Percentiles rank a stretch among this genome's conserved stretches.
Conservation (phyloP, 2,888 invertebrate species). For the Digitonthophagus gazella region DNA sequence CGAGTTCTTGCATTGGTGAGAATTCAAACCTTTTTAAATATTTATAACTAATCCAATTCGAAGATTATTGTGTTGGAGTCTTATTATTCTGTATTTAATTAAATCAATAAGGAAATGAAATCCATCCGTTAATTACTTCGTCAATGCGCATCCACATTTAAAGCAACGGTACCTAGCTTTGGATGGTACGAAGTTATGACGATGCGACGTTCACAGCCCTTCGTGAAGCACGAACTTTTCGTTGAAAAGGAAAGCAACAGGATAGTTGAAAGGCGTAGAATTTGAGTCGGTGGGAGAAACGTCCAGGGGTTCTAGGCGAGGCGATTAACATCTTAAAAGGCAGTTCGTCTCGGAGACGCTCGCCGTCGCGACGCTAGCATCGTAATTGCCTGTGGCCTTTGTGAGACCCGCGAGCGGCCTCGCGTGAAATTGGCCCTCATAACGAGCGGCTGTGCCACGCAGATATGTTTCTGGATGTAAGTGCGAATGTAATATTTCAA, state of each 20-base stretch:
- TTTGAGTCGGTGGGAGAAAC: neutral
- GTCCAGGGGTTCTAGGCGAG: neutral
- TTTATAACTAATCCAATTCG: too few relatives aligned
- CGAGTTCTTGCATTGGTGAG: too few relatives aligned
- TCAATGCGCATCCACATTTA: neutral
- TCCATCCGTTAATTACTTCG: neutral
- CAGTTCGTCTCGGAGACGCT: neutral
- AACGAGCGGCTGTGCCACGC: slow-evolving; percentile 44
- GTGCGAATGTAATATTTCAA: slow-evolving; percentile 46
- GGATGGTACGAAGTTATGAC: neutral
- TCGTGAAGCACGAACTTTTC: neutral
- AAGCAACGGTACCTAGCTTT: neutral
- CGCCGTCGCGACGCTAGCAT: neutral
- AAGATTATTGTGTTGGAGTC: too few relatives aligned
- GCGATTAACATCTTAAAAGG: neutral
- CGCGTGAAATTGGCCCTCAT: slow-evolving; percentile 43
- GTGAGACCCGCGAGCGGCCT: slow-evolving; percentile 39
- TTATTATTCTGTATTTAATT: too few relatives aligned
- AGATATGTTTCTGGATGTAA: slow-evolving; percentile 38
- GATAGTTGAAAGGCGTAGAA: neutral
- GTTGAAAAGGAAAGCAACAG: neutral
- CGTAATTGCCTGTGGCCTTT: slow-evolving; percentile 10
- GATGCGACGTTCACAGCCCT: neutral
- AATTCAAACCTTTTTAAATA: too few relatives aligned
- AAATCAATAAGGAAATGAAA: neutral